Evolutionary conservation across 2,113 vertebrate genomes (phyloP), one percentile per base, ranked within the genome.

Genomic region (Columba janthina): DNA sequence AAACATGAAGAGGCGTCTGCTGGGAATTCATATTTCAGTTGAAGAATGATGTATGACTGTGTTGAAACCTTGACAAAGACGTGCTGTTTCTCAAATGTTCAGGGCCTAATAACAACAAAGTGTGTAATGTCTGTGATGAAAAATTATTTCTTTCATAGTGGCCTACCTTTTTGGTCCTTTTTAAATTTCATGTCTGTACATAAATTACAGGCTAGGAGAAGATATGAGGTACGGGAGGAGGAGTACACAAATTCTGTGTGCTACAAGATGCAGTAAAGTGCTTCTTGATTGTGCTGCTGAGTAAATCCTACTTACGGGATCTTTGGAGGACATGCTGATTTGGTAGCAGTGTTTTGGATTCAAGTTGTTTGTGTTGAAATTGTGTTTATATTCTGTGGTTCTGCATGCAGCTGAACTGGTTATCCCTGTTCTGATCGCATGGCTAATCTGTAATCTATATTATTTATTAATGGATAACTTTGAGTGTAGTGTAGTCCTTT

Each of bases 11-110:
- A 91, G 38, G 34, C 1, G 0, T 93, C 85, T 72, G 1, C 34
- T 62, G 85, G 92, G 88, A 91, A 88, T 95, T 95, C 2, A 0
- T 22, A 8, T 72, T 91, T 60, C 71, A 34, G 38, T 85, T 85
- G 53, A 94, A 46, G 74, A 89, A 83, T 85, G 73, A 94, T 75
- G 65, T 75, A 87, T 85, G 73, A 87, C 46, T 87, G 31, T 90
- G 70, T 72, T 93, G 85, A 94, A 91, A 89, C 48, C 44, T 91
- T 90, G 88, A 94, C 92, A 94, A 85, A 91, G 92, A 21, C 7
- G 0, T 85, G 61, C 73, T 93, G 95, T 91, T 93, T 89, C 81
- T 95, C 53, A 88, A 88, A 53, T 57, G 62, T 72, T 75, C 53
- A 53, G 66, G 24, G 62, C 62, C 58, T 88, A 95, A 42, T 92